Conservation (phyloP, 1,140 invertebrate species). For the Rhagoletis zephyria region DNA sequence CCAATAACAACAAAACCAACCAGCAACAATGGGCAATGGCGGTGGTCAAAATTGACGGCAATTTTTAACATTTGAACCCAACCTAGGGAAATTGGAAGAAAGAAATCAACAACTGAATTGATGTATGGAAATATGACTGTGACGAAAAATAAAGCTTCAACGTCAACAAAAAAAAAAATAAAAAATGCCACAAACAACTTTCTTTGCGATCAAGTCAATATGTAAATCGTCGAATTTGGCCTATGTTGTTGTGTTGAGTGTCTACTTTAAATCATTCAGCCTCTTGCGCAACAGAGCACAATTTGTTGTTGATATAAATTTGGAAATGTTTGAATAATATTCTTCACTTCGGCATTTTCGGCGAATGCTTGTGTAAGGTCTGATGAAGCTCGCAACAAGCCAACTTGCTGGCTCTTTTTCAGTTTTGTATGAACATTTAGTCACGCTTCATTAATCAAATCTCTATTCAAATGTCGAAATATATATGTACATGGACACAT, state of each 20-base stretch:
- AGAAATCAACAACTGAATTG: too few relatives aligned
- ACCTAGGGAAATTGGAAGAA: background rate
- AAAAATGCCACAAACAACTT: slow-evolving; percentile 5
- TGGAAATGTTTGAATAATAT: background rate
- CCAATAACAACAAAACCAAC: background rate
- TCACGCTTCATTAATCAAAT: slow-evolving; percentile 49
- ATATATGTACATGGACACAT: background rate
- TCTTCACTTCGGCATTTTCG: background rate
- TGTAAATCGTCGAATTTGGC: background rate
- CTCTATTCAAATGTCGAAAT: slow-evolving; percentile 1
- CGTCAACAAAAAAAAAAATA: background rate
- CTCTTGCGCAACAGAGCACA: background rate
- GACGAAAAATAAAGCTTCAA: background rate
- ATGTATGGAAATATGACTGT: too few relatives aligned
- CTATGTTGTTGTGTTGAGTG: too few relatives aligned
- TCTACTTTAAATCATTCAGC: too few relatives aligned
- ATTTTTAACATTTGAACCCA: background rate
- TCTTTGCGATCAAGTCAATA: background rate
- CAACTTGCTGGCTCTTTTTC: background rate
- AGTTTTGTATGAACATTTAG: background rate
- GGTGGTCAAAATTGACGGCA: background rate
- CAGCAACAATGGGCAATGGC: background rate
- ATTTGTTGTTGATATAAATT: background rate
- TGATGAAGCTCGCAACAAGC: background rate
- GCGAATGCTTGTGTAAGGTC: background rate